A percentile compares a stretch with the other conserved stretches of the same genome.
Conservation (phyloP, 2,113 vertebrate species). For the Promerops cafer region DNA sequence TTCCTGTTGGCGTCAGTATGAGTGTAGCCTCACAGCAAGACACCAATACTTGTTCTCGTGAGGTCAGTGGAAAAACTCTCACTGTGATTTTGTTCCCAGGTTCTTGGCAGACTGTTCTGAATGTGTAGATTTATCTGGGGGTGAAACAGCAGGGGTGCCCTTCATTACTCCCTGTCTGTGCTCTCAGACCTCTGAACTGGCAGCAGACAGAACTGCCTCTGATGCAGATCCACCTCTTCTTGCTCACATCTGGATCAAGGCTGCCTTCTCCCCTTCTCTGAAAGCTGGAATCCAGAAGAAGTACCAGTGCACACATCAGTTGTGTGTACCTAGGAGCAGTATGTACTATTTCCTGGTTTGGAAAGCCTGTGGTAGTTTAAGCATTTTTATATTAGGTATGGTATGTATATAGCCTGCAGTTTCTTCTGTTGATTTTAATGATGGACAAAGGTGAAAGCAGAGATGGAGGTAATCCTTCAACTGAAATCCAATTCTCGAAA, state of each 20-base stretch:
- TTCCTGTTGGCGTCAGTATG: neutral
- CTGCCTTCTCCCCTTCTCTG: neutral
- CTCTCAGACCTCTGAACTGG: neutral
- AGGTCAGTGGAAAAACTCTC: slow-evolving; percentile 24
- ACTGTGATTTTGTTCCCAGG: neutral
- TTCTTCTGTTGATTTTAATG: neutral
- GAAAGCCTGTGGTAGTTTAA: neutral
- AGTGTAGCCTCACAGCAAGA: neutral
- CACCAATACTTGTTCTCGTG: neutral
- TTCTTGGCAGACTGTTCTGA: neutral
- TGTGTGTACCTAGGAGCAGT: neutral
- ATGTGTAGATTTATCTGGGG: neutral
- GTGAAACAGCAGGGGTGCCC: neutral
- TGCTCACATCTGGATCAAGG: neutral
- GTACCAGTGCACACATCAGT: neutral
- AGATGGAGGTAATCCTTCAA: neutral
- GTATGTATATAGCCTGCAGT: neutral
- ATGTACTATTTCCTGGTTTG: neutral
- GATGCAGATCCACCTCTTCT: neutral
- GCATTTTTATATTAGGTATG: neutral
- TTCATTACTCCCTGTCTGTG: neutral
- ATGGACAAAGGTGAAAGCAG: neutral
- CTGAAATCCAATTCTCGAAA: neutral
- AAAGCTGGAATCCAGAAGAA: neutral
- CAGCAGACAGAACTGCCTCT: neutral